Evolutionary conservation across 2,888 invertebrate species (phyloP).

Genomic region (Oxycera nigricornis): DNA sequence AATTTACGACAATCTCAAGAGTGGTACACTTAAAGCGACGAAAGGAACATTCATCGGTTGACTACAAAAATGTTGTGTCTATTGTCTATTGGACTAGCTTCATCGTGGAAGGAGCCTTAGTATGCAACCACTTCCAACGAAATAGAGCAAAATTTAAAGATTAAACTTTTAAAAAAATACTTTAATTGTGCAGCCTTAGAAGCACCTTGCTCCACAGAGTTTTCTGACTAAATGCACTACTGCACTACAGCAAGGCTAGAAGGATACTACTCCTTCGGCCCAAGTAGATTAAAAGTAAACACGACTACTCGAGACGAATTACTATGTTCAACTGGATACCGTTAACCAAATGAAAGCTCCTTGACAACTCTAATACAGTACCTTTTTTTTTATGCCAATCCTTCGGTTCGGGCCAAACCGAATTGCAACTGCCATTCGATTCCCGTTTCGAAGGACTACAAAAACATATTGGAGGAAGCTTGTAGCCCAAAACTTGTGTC

Average conservation of each 20-base stretch:
- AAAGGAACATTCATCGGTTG: too few relatives aligned
- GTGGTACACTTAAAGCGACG: neutral
- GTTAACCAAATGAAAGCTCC: slow-evolving; percentile 49
- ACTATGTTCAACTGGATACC: slow-evolving; percentile 52
- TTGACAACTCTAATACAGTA: slow-evolving; percentile 43
- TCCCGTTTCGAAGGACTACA: neutral
- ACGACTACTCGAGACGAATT: slow-evolving; percentile 51
- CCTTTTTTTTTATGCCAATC: slow-evolving; percentile 17
- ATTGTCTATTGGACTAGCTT: too few relatives aligned
- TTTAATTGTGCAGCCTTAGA: neutral
- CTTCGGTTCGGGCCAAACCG: neutral
- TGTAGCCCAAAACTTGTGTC: neutral
- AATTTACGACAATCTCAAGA: slow-evolving; percentile 14
- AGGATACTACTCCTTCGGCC: slow-evolving; percentile 12
- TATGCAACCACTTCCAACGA: too few relatives aligned
- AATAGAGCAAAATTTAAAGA: neutral
- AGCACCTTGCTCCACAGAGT: neutral
- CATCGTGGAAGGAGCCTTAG: too few relatives aligned
- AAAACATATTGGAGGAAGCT: slow-evolving; percentile 30
- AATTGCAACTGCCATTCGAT: slow-evolving; percentile 19
- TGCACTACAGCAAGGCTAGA: neutral
- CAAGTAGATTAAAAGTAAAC: slow-evolving; percentile 45
- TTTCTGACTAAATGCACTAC: neutral
- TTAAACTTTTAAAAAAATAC: neutral
- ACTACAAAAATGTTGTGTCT: too few relatives aligned